These are phyloP conservation scores for Coturnix japonica DNA, from an alignment of 2,113 vertebrate species.

Conservation along the genomic window DNA sequence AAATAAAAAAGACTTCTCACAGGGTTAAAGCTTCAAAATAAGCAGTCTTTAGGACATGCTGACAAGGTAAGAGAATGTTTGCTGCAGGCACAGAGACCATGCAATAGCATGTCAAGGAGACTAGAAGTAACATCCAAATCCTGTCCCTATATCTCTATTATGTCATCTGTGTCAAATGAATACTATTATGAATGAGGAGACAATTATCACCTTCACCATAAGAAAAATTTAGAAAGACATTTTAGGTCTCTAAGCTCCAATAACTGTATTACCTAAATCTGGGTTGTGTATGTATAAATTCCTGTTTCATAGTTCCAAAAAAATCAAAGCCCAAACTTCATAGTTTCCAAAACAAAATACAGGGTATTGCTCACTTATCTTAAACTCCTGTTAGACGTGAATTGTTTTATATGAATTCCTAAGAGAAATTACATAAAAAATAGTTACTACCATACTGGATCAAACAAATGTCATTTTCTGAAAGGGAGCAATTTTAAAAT, in stretches of 20 bases:
- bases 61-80: neutral
- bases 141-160: neutral
- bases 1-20: neutral
- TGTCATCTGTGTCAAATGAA: neutral
- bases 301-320: neutral
- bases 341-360: neutral
- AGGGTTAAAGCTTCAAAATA: neutral
- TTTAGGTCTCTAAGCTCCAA: neutral
- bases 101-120: neutral
- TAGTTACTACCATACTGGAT: neutral
- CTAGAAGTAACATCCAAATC: neutral
- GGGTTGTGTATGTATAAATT: rapidly evolving
- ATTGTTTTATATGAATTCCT: neutral
- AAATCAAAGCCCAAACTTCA: neutral
- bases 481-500: neutral
- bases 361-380: neutral
- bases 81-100: neutral
- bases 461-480: neutral
- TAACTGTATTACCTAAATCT: neutral
- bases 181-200: neutral
- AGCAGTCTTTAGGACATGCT: neutral
- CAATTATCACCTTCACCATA: neutral
- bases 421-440: neutral
- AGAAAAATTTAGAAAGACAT: neutral
- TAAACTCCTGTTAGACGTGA: neutral